Conservation (phyloP, 1,140 invertebrate species). For the Apocrypta bakeri region DNA sequence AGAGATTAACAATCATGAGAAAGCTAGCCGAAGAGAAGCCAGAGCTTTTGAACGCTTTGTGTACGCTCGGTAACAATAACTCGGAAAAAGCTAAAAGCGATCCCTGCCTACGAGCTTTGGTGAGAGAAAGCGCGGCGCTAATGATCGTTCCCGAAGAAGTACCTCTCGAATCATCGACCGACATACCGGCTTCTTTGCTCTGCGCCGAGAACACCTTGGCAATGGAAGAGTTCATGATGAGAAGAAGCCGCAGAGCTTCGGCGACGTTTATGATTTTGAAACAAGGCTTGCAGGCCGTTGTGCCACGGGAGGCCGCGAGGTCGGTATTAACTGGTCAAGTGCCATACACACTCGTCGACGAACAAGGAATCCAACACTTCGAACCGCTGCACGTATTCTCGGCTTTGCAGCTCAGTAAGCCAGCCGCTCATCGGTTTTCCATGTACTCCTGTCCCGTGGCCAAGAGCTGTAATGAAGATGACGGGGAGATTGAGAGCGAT, state of each 20-base stretch:
- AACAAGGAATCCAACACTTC: constrained; percentile 84
- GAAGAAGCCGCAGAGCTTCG: constrained; percentile 75
- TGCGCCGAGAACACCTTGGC: constrained; percentile 81
- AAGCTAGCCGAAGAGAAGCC: constrained; percentile 82
- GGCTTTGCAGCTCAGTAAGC: constrained; percentile 79
- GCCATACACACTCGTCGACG: constrained; percentile 85
- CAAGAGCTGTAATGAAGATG: constrained; percentile 69
- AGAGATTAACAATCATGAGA: constrained; percentile 82
- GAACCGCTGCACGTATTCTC: constrained; percentile 85
- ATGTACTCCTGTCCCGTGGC: constrained; percentile 80
- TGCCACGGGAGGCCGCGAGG: constrained; percentile 83
- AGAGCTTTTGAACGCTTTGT: constrained; percentile 77
- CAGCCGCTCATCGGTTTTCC: constrained; percentile 78
- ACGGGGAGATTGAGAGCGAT: constrained; percentile 72
- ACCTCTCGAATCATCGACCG: constrained; percentile 78
- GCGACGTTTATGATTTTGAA: constrained; percentile 84
- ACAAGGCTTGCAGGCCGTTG: constrained; percentile 84
- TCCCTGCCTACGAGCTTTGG: constrained; percentile 80
- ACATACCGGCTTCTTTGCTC: constrained; percentile 80
- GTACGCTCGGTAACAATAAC: constrained; percentile 77
- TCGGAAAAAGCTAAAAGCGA: constrained; percentile 80
- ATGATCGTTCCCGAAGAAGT: constrained; percentile 80
- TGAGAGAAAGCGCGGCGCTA: constrained; percentile 82
- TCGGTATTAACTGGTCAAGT: constrained; percentile 84
- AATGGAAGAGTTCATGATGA: constrained; percentile 84